Evolutionary conservation across 1,140 invertebrate genomes (phyloP).

Genomic region (Daktulosphaira vitifoliae): DNA sequence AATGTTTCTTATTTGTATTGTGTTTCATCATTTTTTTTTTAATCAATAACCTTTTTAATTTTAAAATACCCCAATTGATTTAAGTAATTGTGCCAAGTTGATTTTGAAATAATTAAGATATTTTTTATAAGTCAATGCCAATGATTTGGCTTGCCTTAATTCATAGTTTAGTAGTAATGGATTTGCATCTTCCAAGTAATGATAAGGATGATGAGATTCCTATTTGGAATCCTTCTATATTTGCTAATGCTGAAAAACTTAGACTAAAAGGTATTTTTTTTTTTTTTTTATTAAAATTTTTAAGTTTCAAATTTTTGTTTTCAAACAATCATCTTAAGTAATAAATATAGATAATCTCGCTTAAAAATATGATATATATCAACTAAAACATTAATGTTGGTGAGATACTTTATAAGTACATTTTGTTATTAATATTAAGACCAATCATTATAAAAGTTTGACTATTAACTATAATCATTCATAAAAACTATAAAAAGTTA

Average conservation of each 20-base stretch:
- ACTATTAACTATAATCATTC: too few species aligned
- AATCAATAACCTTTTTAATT: constrained; percentile 23
- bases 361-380: too few species aligned
- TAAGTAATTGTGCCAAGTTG: constrained; percentile 21
- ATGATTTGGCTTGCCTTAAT: not conserved
- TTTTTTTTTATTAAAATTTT: too few species aligned
- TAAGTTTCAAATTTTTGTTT: too few species aligned
- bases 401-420: too few species aligned
- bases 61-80: constrained; percentile 7
- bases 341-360: too few species aligned
- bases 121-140: constrained; percentile 21
- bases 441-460: too few species aligned
- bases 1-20: too few species aligned
- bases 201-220: constrained; percentile 23
- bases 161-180: constrained; percentile 12
- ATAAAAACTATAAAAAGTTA: too few species aligned
- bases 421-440: too few species aligned
- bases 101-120: constrained; percentile 24
- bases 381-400: too few species aligned
- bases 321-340: too few species aligned
- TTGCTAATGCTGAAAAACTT: constrained; percentile 14
- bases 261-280: constrained; percentile 22
- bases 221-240: constrained; percentile 21
- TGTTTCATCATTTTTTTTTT: not conserved
- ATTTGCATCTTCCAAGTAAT: constrained; percentile 26